Conservation (phyloP, 2,888 invertebrate species). For the Synanthedon formicaeformis region DNA sequence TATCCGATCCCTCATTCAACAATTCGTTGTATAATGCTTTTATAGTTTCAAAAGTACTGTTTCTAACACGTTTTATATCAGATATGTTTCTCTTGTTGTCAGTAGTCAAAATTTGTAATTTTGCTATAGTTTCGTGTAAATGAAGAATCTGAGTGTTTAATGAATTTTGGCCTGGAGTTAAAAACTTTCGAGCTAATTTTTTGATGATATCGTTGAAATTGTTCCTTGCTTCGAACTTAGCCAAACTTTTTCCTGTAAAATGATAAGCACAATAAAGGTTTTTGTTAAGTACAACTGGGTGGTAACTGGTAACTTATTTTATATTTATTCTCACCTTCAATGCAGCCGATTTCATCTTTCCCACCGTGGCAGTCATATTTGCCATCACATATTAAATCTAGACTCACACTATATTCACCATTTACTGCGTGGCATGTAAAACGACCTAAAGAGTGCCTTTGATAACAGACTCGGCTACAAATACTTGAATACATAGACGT, state of each 20-base stretch:
- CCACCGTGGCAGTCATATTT: constrained; percentile 52
- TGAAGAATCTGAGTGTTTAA: constrained; percentile 18
- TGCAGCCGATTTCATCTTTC: constrained; percentile 41
- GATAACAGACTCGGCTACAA: constrained; percentile 38
- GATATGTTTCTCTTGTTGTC: constrained; percentile 13
- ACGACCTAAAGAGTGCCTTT: constrained; percentile 27
- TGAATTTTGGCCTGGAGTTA: constrained; percentile 14
- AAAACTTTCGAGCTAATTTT: constrained; percentile 21
- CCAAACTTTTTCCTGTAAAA: constrained; percentile 8
- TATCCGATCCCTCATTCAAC: constrained; percentile 11
- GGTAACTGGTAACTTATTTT: neutral
- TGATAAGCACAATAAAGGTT: neutral
- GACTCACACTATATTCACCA: constrained; percentile 19
- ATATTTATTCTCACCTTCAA: constrained; percentile 18
- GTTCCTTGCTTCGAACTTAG: constrained; percentile 31
- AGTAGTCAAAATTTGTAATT: constrained; percentile 23
- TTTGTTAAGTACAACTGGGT: neutral
- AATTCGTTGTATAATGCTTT: constrained; percentile 25
- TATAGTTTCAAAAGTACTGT: constrained; percentile 26
- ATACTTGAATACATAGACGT: constrained; percentile 19
- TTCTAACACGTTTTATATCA: constrained; percentile 22
- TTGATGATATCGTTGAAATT: constrained; percentile 27
- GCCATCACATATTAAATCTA: constrained; percentile 46
- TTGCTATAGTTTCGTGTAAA: constrained; percentile 19
- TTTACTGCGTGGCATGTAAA: constrained; percentile 36